phyloP scores from a whole-genome alignment of 2,888 invertebrate genomes.

The Idaea biselata region DNA sequence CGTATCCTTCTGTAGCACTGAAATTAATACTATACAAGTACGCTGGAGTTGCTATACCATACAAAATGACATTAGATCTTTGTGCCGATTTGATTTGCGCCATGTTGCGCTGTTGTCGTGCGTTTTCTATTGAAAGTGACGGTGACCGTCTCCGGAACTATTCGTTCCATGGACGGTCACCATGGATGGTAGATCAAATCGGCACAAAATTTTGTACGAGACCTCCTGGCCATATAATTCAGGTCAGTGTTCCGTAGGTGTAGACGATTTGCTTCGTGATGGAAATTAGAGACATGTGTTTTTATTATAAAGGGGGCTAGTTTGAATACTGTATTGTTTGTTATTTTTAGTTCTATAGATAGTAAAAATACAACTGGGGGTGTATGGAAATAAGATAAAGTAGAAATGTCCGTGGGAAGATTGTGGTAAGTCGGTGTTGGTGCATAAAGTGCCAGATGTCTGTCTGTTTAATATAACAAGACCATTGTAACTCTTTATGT shows the following conservation, averaged over 20 bases:
- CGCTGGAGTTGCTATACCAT: too few relatives aligned
- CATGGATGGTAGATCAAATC: too few relatives aligned
- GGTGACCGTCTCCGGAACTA: too few relatives aligned
- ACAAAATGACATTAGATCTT: too few relatives aligned
- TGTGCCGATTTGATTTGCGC: too few relatives aligned
- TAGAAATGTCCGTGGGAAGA: slow-evolving; percentile 41
- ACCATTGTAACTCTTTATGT: slow-evolving; percentile 32
- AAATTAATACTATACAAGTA: too few relatives aligned
- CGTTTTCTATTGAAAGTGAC: too few relatives aligned
- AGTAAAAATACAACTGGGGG: slow-evolving; percentile 19
- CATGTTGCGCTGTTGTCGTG: too few relatives aligned
- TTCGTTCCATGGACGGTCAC: too few relatives aligned
- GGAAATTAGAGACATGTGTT: not conserved
- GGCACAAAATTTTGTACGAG: too few relatives aligned
- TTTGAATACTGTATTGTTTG: not conserved
- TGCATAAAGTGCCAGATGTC: slow-evolving; percentile 48
- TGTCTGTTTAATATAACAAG: slow-evolving; percentile 33
- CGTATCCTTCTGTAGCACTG: slow-evolving; percentile 3
- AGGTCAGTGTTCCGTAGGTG: too few relatives aligned
- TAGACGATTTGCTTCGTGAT: not conserved
- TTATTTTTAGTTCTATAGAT: not conserved
- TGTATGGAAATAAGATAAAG: slow-evolving; percentile 36
- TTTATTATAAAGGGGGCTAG: not conserved
- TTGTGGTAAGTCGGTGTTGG: slow-evolving; percentile 29
- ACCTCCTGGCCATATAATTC: too few relatives aligned